Evolutionary conservation across 1,140 invertebrate species (phyloP).

Genomic region (Cotesia glomerata): DNA sequence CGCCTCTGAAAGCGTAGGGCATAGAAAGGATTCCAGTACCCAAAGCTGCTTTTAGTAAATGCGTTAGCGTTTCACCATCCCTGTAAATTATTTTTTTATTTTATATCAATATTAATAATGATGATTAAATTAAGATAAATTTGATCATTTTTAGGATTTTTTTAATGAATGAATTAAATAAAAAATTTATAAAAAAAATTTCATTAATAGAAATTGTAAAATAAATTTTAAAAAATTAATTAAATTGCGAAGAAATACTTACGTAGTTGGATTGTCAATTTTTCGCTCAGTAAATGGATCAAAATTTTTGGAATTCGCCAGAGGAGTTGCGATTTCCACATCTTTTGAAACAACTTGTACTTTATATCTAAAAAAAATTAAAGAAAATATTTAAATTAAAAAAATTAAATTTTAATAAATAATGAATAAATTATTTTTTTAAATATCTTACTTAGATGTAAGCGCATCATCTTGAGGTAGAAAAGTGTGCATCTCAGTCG

Average conservation of each 20-base stretch:
- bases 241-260: conserved; percentile 59
- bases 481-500: conserved; percentile 71
- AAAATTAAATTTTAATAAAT: conserved; percentile 4
- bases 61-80: conserved; percentile 82
- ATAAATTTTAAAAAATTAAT: not conserved
- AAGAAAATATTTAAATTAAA: conserved; percentile 22
- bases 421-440: not conserved
- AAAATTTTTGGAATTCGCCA: conserved; percentile 64
- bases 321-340: conserved; percentile 56
- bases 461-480: conserved; percentile 64
- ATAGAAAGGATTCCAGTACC: conserved; percentile 92
- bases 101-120: no score
- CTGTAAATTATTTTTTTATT: conserved; percentile 57
- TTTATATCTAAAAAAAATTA: conserved; percentile 70
- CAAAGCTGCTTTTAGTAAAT: conserved; percentile 86
- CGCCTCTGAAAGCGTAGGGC: conserved; percentile 82
- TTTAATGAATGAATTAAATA: not conserved
- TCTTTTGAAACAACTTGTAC: conserved; percentile 63
- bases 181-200: not conserved
- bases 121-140: not conserved
- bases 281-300: conserved; percentile 78
- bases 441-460: conserved; percentile 49
- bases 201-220: not conserved
- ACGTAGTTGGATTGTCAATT: conserved; percentile 80
- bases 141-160: conserved; percentile 7